Conservation (phyloP, 2,888 invertebrate species). For the Bruchidius siliquastri region DNA sequence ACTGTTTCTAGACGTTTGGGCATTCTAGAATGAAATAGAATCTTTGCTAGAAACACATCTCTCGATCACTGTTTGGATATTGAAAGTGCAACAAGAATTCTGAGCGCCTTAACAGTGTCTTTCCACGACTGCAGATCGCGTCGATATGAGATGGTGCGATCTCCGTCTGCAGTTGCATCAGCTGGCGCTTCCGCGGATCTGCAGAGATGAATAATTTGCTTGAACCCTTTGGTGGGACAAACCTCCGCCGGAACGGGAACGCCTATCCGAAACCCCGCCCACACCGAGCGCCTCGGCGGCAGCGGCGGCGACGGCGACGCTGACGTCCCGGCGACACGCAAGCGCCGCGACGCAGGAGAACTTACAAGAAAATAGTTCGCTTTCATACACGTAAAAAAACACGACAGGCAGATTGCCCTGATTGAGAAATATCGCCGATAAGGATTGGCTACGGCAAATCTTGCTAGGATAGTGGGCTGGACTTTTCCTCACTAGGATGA, state of each 20-base stretch:
- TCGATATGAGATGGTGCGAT: background rate
- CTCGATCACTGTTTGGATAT: no score
- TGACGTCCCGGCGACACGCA: slow-evolving; percentile 15
- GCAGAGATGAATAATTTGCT: slow-evolving; percentile 47
- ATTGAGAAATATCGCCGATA: slow-evolving; percentile 28
- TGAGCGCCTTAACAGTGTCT: no score
- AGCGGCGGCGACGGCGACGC: background rate
- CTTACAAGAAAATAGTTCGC: slow-evolving; percentile 23
- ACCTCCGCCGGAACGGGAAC: slow-evolving; percentile 45
- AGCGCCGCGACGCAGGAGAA: slow-evolving; percentile 32
- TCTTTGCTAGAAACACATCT: no score
- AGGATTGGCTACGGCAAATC: slow-evolving; percentile 35
- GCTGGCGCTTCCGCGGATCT: slow-evolving; percentile 37
- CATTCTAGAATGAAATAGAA: no score
- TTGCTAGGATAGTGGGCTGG: slow-evolving; percentile 44
- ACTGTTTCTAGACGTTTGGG: no score
- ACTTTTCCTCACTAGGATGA: slow-evolving; percentile 41
- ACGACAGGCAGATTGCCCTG: slow-evolving; percentile 14
- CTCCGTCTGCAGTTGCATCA: background rate
- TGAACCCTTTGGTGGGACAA: slow-evolving; percentile 46
- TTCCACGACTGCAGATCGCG: no score
- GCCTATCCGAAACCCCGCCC: slow-evolving; percentile 42
- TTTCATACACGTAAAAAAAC: slow-evolving; percentile 1
- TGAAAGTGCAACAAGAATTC: no score
- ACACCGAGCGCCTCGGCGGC: slow-evolving; percentile 21